Conservation (phyloP, 2,888 invertebrate genomes). For the Mystacides longicornis region DNA sequence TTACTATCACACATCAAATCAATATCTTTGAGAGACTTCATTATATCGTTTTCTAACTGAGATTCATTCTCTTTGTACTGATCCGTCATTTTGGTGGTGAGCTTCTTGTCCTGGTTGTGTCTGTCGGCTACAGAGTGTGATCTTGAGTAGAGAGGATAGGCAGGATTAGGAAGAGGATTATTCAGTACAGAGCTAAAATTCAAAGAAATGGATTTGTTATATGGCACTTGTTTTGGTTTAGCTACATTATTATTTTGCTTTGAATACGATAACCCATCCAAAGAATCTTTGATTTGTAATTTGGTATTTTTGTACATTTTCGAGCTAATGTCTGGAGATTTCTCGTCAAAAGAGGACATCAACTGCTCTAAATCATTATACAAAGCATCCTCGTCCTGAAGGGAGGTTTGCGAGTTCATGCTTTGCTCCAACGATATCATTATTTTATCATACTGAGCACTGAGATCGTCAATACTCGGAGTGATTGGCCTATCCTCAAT, state of each 20-base stretch:
- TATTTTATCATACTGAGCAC: conserved; percentile 46
- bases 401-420: conserved; percentile 40
- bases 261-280: conserved; percentile 30
- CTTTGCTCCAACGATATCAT: conserved; percentile 48
- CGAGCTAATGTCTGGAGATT: conserved; percentile 33
- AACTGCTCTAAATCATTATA: conserved; percentile 63
- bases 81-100: conserved; percentile 35
- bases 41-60: conserved; percentile 41
- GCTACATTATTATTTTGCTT: conserved; percentile 17
- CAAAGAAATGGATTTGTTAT: conserved; percentile 49
- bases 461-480: conserved; percentile 40
- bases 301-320: conserved; percentile 13
- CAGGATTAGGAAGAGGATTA: conserved; percentile 42
- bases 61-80: conserved; percentile 40
- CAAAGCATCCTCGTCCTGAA: conserved; percentile 46
- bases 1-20: conserved; percentile 42
- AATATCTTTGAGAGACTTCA: conserved; percentile 47
- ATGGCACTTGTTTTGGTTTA: conserved; percentile 33
- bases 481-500: conserved; percentile 33
- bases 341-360: conserved; percentile 60
- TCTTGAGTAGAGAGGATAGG: conserved; percentile 47
- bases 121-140: conserved; percentile 51
- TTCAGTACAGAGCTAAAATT: conserved; percentile 47
- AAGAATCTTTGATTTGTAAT: conserved; percentile 14
- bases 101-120: conserved; percentile 30